phyloP scores from a whole-genome alignment of 2,797 vertebrate species.

The Darevskia nairensis region DNA sequence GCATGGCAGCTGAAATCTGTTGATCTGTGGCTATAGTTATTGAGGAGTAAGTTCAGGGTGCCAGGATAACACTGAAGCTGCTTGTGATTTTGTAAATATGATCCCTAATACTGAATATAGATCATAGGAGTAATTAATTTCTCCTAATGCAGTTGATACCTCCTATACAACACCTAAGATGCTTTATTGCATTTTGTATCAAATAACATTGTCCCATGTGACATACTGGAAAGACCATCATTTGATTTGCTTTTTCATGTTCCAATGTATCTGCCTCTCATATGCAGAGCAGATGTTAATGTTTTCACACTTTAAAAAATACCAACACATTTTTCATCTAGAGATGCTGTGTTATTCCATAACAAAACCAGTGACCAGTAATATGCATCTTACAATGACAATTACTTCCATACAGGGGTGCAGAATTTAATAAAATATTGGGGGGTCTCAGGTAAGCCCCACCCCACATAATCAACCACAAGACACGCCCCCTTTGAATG shows the following conservation, averaged over 20 bases:
- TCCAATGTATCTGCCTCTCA: background rate
- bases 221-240: background rate
- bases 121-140: background rate
- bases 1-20: background rate
- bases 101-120: background rate
- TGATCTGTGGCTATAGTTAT: background rate
- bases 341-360: background rate
- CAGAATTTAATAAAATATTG: too few relatives aligned
- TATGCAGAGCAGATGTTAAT: background rate
- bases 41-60: background rate
- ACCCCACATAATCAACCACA: too few relatives aligned
- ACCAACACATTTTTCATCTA: background rate
- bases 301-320: slow-evolving; percentile 8
- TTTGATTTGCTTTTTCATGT: background rate
- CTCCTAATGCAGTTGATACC: background rate
- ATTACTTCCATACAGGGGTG: background rate
- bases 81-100: background rate
- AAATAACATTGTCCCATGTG: background rate
- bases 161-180: background rate
- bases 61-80: background rate
- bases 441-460: too few relatives aligned
- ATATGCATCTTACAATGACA: background rate
- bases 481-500: too few relatives aligned
- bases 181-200: background rate
- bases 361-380: background rate